Percentiles rank a stretch among this genome's conserved stretches.
Conservation (phyloP, 2,113 vertebrate species). For the Mustelus asterias region DNA sequence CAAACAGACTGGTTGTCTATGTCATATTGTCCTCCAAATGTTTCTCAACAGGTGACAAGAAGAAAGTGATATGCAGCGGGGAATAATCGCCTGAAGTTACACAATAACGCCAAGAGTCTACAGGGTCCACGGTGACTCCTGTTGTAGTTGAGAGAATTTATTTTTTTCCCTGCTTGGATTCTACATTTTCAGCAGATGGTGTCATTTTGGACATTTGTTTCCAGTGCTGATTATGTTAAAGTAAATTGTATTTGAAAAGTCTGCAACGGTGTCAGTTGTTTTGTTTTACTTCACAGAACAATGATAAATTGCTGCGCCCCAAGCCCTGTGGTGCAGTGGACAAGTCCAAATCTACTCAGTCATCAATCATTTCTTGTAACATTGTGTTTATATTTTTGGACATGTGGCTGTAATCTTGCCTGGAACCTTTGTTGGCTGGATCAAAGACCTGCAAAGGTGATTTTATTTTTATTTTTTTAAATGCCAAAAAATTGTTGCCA, state of each 20-base stretch:
- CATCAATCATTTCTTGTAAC: slow-evolving; percentile 29
- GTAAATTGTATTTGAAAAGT: slow-evolving; percentile 22
- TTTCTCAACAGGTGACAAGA: not conserved
- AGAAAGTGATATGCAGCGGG: not conserved
- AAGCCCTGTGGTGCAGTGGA: slow-evolving; percentile 9
- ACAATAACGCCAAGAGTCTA: not conserved
- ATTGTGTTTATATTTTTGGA: slow-evolving; percentile 25
- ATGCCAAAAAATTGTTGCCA: not conserved
- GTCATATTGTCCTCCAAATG: not conserved
- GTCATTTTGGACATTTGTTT: slow-evolving; percentile 21
- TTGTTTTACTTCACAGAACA: slow-evolving; percentile 29
- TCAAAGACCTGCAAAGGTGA: slow-evolving; percentile 21
- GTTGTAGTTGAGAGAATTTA: not conserved
- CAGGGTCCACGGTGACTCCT: not conserved
- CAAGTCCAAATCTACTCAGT: slow-evolving; percentile 27
- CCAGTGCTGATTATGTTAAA: slow-evolving; percentile 30
- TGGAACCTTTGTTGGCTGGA: slow-evolving; percentile 26
- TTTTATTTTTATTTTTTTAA: not conserved
- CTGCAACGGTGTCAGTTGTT: slow-evolving; percentile 28
- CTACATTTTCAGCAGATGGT: slow-evolving; percentile 24
- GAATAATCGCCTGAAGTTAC: not conserved
- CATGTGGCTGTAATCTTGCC: slow-evolving; percentile 34
- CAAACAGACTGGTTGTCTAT: not conserved
- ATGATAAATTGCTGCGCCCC: slow-evolving; percentile 28
- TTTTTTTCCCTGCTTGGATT: not conserved